Evolutionary conservation across 2,888 invertebrate genomes (phyloP).

Genomic region (Anorthoa munda): DNA sequence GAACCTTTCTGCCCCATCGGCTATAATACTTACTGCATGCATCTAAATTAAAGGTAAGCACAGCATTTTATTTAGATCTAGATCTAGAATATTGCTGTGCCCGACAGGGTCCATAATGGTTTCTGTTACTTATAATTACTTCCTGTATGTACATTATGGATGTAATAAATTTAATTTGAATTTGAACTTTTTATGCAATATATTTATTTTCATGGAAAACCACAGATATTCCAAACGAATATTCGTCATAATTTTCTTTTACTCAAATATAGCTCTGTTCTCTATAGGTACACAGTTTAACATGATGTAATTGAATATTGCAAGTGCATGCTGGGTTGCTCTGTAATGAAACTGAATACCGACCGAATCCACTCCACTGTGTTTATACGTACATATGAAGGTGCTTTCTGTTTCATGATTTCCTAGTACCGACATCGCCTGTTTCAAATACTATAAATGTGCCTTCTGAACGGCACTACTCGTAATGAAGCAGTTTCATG

Average conservation of each 20-base stretch:
- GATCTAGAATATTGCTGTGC: no score
- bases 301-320: slow-evolving; percentile 34
- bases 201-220: not conserved
- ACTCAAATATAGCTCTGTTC: not conserved
- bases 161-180: no score
- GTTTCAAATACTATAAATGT: not conserved
- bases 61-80: no score
- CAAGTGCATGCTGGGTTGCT: not conserved
- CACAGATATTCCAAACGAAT: not conserved
- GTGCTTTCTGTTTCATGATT: not conserved
- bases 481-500: not conserved
- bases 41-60: no score
- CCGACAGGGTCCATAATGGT: no score
- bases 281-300: not conserved
- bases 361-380: slow-evolving; percentile 11
- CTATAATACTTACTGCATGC: no score
- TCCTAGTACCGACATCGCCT: not conserved
- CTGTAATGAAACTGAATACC: slow-evolving; percentile 4
- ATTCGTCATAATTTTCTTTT: not conserved
- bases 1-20: no score
- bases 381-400: not conserved
- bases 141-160: no score
- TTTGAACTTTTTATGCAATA: no score
- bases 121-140: no score
- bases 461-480: not conserved